Base-by-base conservation (phyloP, 2,888 invertebrate species). In the Phragmatobia fuliginosa region DNA sequence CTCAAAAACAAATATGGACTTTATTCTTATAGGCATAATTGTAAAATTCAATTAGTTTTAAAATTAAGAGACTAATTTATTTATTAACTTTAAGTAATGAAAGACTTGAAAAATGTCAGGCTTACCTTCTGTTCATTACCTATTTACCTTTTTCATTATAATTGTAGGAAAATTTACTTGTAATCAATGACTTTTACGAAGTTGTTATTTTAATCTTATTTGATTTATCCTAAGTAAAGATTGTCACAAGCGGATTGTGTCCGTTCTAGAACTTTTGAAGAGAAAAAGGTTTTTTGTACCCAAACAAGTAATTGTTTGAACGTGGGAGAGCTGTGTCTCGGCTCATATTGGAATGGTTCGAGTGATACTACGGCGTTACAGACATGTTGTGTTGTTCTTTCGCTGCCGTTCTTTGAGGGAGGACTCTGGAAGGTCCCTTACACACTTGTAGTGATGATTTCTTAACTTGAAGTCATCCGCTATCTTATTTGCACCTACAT, bases 31-130 rank as follows among this genome's bases (percentile, higher is more conserved):
- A 71, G 56, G 60, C 52, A 76, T 76, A 79, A 75, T 77, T 62
- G 71, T 72, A 65, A 79, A 81, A 84, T 86, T 83, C 77, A 82
- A 83, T 83, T 80, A 79, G 67, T 72, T 77, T 71, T 77, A 70
- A 80, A 70, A 81, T 82, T 79, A 74, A 84, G 77, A 59, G 72
- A 73, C 78, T 85, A 81, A 78, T n/a, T n/a, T 80, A 83, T 84
- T 86, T 85, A 83, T 83, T 82, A 86, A 85, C 87, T 88, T 89
- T 88, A 89, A 92, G 92, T 90, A 91, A 92, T 91, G 88, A 88
- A 89, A 86, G 83, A 78, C 81, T 85, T 74, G 56, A 71, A 75
- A 74, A 71, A 75, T 70, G 38, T 41, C 41, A 28, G 60, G 64
- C 59, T 59, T 70, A 78, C 75, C 72, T 73, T 74, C 68, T 56